phyloP scores from a whole-genome alignment of 2,113 vertebrate genomes.

The Caloenas nicobarica region DNA sequence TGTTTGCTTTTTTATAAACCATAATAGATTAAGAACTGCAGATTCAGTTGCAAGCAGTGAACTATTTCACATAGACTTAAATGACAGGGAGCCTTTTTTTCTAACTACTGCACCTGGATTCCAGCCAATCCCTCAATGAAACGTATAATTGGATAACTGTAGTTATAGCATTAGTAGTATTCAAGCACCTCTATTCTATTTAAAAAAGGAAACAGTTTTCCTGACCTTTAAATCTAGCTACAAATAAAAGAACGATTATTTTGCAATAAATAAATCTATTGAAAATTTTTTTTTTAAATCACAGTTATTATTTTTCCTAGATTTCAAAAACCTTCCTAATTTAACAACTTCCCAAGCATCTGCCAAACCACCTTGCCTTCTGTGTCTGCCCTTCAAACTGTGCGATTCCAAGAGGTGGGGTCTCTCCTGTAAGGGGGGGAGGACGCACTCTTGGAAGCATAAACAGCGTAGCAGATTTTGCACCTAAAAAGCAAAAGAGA shows the following conservation, averaged over 20 bases:
- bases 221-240: constrained; percentile 44
- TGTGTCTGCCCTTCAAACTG: neutral
- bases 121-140: constrained; percentile 40
- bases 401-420: neutral
- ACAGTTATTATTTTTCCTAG: neutral
- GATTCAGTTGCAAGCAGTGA: neutral
- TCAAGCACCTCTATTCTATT: neutral
- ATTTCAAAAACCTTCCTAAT: neutral
- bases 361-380: neutral
- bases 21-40: neutral
- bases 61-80: constrained; percentile 16
- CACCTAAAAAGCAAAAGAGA: neutral
- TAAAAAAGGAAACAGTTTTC: constrained; percentile 34
- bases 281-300: too few relatives aligned
- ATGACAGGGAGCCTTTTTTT: constrained; percentile 35
- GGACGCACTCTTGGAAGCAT: neutral
- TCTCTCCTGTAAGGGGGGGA: neutral
- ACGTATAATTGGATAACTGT: constrained; percentile 57
- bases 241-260: constrained; percentile 31
- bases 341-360: neutral
- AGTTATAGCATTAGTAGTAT: constrained; percentile 47
- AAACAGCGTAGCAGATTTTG: neutral
- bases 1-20: neutral
- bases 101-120: constrained; percentile 19
- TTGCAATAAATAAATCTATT: constrained; percentile 9